phyloP scores from a whole-genome alignment of 2,797 vertebrate genomes.

The Anguilla anguilla region DNA sequence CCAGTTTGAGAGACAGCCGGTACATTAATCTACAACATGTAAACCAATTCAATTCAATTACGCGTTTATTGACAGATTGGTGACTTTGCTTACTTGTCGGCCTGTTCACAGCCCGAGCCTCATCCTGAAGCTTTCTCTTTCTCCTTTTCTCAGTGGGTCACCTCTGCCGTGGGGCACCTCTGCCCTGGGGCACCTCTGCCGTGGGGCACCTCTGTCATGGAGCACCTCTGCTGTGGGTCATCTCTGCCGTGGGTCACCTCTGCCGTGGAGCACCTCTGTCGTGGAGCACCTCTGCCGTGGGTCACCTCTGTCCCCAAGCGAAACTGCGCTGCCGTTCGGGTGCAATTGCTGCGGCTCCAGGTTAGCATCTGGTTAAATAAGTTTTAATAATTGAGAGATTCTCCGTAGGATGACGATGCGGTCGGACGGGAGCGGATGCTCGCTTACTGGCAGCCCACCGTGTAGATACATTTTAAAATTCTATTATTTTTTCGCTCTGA shows the following conservation, averaged over 20 bases:
- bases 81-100: too few species aligned
- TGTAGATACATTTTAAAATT: not conserved
- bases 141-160: too few species aligned
- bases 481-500: not conserved
- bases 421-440: not conserved
- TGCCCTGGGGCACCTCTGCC: too few species aligned
- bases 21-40: too few species aligned
- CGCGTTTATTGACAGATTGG: too few species aligned
- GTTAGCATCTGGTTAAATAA: conserved; percentile 39
- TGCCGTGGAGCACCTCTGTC: not conserved
- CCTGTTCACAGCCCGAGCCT: too few species aligned
- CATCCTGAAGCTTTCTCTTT: too few species aligned
- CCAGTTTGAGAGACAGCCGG: too few species aligned
- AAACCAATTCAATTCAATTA: too few species aligned
- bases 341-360: conserved; percentile 34
- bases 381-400: conserved; percentile 44
- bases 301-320: conserved; percentile 27
- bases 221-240: too few species aligned
- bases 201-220: too few species aligned
- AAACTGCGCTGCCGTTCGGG: conserved; percentile 3
- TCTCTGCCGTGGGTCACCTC: not conserved
- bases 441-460: conserved; percentile 27
- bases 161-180: too few species aligned
- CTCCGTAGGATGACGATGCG: conserved; percentile 32
- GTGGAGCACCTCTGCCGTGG: conserved; percentile 9